Percentiles rank a stretch among this genome's conserved stretches.
Evolutionary conservation across 2,113 vertebrate genomes (phyloP).

Genomic region (Podiceps cristatus): DNA sequence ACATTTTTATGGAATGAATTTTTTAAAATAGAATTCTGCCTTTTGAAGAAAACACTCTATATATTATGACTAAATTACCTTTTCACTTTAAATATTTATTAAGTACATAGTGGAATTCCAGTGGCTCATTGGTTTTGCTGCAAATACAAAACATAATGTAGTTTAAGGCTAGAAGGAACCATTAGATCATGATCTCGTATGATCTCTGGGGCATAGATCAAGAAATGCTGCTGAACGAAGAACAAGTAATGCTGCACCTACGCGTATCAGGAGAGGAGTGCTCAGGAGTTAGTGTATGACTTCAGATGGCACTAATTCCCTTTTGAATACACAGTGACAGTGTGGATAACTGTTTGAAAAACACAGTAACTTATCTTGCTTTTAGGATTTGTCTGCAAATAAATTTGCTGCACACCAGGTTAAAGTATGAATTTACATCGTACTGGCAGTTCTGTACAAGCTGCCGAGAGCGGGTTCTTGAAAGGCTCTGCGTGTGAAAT

Average conservation of each 20-base stretch:
- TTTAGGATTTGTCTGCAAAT: not conserved
- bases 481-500: accelerated
- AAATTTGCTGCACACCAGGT: not conserved
- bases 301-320: not conserved
- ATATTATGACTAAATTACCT: not conserved
- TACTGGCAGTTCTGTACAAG: not conserved
- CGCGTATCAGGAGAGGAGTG: not conserved
- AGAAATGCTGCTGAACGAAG: not conserved
- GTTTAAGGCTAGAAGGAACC: not conserved
- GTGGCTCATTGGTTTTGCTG: not conserved
- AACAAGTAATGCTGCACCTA: accelerated
- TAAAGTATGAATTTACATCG: not conserved
- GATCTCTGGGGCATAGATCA: not conserved
- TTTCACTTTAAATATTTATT: constrained; percentile 14
- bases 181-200: not conserved
- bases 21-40: not conserved
- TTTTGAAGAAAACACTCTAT: not conserved
- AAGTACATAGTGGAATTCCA: not conserved
- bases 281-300: not conserved
- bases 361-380: not conserved
- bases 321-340: not conserved
- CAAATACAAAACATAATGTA: not conserved
- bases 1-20: not conserved
- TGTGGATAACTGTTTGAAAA: not conserved
- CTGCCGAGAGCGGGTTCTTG: not conserved